phyloP scores from a whole-genome alignment of 1,140 invertebrate genomes.

The Tribolium madens region DNA sequence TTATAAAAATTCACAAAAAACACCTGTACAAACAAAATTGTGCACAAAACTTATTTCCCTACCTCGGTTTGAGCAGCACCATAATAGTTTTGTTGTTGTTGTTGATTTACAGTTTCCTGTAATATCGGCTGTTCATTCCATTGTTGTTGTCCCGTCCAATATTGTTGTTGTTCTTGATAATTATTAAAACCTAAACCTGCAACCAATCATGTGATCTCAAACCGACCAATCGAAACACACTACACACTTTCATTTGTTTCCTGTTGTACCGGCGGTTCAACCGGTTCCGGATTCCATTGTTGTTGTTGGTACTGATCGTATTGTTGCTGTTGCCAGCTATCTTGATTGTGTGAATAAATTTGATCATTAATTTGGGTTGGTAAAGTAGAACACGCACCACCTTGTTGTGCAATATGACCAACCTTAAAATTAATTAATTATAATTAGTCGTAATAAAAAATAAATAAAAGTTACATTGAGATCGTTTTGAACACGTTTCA shows the following conservation, averaged over 20 bases:
- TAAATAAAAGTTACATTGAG: constrained; percentile 57
- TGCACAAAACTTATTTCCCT: too few relatives aligned
- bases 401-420: constrained; percentile 56
- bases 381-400: neutral
- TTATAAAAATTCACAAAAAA: too few relatives aligned
- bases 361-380: neutral
- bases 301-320: constrained; percentile 61
- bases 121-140: constrained; percentile 41
- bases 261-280: constrained; percentile 38
- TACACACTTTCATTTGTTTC: constrained; percentile 43
- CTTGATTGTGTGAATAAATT: constrained; percentile 27
- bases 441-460: constrained; percentile 11
- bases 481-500: constrained; percentile 65
- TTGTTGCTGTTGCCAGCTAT: constrained; percentile 23
- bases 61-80: constrained; percentile 59
- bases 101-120: constrained; percentile 51
- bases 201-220: neutral
- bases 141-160: constrained; percentile 55
- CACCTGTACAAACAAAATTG: too few relatives aligned
- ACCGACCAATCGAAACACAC: too few relatives aligned
- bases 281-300: constrained; percentile 47
- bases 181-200: constrained; percentile 53
- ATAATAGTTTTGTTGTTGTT: constrained; percentile 58
- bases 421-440: constrained; percentile 51
- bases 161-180: constrained; percentile 57